Conservation (phyloP, 2,888 invertebrate genomes). For the Drosophila histrio region DNA sequence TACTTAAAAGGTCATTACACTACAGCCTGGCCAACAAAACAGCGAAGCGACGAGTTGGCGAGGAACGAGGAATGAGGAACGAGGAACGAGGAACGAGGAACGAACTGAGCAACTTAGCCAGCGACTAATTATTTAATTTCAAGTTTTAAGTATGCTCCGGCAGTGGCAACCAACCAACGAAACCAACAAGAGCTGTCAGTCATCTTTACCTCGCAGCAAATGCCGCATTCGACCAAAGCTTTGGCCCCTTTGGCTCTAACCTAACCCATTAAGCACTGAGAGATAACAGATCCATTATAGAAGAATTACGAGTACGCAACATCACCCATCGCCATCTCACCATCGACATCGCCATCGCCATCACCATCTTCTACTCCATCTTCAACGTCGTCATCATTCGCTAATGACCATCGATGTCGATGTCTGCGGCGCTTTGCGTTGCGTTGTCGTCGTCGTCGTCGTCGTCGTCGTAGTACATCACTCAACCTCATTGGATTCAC, state of each 20-base stretch:
- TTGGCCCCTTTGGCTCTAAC: slow-evolving; percentile 55
- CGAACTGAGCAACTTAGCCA: slow-evolving; percentile 67
- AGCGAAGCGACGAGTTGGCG: background rate
- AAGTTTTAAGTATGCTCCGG: slow-evolving; percentile 73
- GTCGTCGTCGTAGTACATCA: slow-evolving; percentile 62
- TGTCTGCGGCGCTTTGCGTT: slow-evolving; percentile 26
- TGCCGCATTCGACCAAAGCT: slow-evolving; percentile 27
- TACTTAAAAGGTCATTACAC: slow-evolving; percentile 80
- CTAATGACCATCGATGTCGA: slow-evolving; percentile 75
- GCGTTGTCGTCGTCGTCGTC: slow-evolving; percentile 1
- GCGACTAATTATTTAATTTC: slow-evolving; percentile 78
- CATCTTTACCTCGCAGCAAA: slow-evolving; percentile 52
- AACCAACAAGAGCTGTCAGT: slow-evolving; percentile 67
- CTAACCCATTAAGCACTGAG: slow-evolving; percentile 75
- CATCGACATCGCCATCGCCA: slow-evolving; percentile 41
- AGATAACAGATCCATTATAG: slow-evolving; percentile 79
- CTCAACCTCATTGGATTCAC: slow-evolving; percentile 55
- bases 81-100: slow-evolving; percentile 1
- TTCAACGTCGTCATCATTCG: slow-evolving; percentile 71
- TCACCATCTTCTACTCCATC: slow-evolving; percentile 40
- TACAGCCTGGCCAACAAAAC: slow-evolving; percentile 31
- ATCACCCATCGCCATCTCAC: slow-evolving; percentile 42
- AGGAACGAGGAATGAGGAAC: slow-evolving; percentile 1
- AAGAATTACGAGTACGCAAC: slow-evolving; percentile 78
- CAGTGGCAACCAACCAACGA: slow-evolving; percentile 20